Conservation (phyloP, 2,113 vertebrate genomes). For the Aramus guarauna region DNA sequence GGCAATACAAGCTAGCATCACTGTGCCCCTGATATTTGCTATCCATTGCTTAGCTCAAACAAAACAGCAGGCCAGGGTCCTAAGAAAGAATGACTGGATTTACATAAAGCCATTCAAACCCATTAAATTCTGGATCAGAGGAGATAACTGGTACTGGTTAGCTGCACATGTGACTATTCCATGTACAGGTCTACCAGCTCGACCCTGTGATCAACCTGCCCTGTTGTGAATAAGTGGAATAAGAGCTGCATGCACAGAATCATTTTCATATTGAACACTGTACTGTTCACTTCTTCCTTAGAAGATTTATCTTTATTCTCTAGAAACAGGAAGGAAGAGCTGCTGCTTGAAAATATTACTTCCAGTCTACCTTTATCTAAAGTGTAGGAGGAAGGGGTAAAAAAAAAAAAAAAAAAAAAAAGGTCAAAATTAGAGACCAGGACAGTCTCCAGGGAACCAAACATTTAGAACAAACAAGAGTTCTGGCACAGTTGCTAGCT, state of each 20-base stretch:
- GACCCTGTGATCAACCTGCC: not conserved
- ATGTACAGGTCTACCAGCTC: not conserved
- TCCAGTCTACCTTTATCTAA: conserved; percentile 3
- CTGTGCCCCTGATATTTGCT: not conserved
- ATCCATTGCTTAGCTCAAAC: not conserved
- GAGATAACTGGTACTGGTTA: not conserved
- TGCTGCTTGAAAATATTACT: conserved; percentile 13
- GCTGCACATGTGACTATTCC: not conserved
- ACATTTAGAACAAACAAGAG: not conserved
- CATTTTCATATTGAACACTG: not conserved
- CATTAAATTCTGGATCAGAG: not conserved
- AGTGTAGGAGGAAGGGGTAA: not conserved
- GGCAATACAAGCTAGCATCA: not conserved
- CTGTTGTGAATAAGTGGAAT: not conserved
- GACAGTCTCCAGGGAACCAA: not conserved
- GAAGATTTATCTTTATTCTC: not conserved
- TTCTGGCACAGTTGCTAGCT: not conserved
- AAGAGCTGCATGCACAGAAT: not conserved
- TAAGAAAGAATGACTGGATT: not conserved
- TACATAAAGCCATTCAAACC: not conserved
- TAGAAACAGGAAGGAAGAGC: conserved; percentile 36
- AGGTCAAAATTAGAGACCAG: not conserved
- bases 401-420: not conserved
- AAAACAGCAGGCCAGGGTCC: not conserved
- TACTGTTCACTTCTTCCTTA: not conserved